A percentile compares a stretch with the other conserved stretches of the same genome.
phyloP scores from a whole-genome alignment of 2,113 vertebrate species.

The Aythya baeri region DNA sequence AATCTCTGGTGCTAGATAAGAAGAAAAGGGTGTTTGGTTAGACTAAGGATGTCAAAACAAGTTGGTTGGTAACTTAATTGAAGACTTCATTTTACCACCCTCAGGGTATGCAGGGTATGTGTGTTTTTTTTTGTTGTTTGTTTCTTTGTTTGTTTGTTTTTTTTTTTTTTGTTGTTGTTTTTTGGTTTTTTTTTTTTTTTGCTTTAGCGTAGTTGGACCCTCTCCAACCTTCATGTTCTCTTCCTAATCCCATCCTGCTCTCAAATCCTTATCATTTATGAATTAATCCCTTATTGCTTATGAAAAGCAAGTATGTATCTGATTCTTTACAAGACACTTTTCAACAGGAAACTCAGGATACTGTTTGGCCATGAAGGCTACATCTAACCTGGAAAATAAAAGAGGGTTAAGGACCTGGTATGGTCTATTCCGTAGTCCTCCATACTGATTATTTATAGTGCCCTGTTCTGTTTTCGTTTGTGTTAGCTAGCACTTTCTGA shows the following conservation, averaged over 20 bases:
- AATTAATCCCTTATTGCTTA: background rate
- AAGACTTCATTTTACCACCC: background rate
- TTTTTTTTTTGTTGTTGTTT: no score
- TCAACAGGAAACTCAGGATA: background rate
- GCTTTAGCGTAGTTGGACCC: rapidly evolving
- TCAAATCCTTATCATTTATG: background rate
- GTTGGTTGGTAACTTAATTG: background rate
- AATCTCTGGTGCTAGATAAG: background rate
- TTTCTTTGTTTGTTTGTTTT: background rate
- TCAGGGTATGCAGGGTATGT: background rate
- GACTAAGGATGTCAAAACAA: background rate
- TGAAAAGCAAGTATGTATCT: background rate
- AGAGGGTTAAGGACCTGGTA: background rate
- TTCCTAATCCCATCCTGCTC: background rate
- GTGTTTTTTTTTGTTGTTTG: background rate
- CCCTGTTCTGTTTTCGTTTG: background rate
- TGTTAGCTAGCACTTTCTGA: background rate
- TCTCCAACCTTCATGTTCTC: background rate
- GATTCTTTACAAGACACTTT: background rate
- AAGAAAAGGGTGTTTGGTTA: background rate
- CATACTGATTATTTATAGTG: background rate
- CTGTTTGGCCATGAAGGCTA: background rate
- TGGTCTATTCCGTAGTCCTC: background rate
- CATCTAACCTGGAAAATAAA: background rate
- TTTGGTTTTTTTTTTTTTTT: background rate